phyloP scores from a whole-genome alignment of 2,888 invertebrate species.

The Geotrupes spiniger region DNA sequence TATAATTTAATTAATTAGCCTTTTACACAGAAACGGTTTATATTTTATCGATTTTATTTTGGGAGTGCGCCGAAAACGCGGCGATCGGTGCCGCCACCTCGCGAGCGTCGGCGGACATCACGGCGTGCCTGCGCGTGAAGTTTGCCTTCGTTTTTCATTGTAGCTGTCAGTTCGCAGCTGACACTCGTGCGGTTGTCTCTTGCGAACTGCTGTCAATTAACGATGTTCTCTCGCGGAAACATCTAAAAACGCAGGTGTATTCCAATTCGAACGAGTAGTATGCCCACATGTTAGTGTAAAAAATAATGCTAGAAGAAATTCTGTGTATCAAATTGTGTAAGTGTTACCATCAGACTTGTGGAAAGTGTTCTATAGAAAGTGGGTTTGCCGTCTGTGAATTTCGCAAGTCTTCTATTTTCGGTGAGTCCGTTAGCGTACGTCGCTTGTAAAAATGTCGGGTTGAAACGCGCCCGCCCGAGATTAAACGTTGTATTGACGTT shows the following conservation, averaged over 20 bases:
- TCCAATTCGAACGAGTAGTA: slow-evolving; percentile 12
- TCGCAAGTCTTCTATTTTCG: slow-evolving; percentile 43
- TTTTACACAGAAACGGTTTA: no score
- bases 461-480: no score
- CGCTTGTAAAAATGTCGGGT: slow-evolving; percentile 2
- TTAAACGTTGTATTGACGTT: no score
- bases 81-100: neutral
- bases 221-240: slow-evolving; percentile 39
- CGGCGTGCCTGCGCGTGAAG: neutral
- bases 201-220: slow-evolving; percentile 40
- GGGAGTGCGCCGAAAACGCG: neutral
- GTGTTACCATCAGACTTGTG: slow-evolving; percentile 42
- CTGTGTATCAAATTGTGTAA: slow-evolving; percentile 45
- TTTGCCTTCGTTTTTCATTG: slow-evolving; percentile 5
- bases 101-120: slow-evolving; percentile 1
- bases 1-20: no score
- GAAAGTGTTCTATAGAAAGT: slow-evolving; percentile 50
- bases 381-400: slow-evolving; percentile 46
- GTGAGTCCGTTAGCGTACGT: no score
- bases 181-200: slow-evolving; percentile 39
- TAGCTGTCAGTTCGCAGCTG: slow-evolving; percentile 44
- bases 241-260: slow-evolving; percentile 1
- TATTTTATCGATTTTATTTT: neutral
- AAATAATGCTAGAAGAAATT: slow-evolving; percentile 43
- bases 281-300: slow-evolving; percentile 34